These are phyloP conservation scores for Patella depressa DNA, from an alignment of 2,888 invertebrate species.

Conservation along the genomic window DNA sequence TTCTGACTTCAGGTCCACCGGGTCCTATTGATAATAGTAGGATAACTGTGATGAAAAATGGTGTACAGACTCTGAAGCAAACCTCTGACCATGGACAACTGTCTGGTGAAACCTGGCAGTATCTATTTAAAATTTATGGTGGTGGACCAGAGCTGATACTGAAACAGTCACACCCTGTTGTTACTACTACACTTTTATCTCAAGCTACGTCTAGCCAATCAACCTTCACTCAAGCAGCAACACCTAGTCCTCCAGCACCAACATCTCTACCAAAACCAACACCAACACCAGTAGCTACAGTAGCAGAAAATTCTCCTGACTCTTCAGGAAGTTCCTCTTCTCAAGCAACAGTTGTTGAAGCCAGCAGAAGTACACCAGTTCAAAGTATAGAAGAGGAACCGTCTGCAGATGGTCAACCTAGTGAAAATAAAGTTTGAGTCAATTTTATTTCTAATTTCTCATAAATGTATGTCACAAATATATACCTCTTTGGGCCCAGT, in stretches of 20 bases:
- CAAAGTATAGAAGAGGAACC: not conserved
- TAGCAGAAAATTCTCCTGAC: not conserved
- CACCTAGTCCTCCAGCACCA: not conserved
- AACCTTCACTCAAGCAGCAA: not conserved
- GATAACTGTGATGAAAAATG: constrained; percentile 74
- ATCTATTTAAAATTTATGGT: constrained; percentile 87
- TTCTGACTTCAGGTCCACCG: constrained; percentile 79
- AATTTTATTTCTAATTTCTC: too few species aligned
- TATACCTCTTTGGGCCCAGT: too few species aligned
- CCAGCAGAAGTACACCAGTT: not conserved
- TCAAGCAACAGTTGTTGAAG: not conserved
- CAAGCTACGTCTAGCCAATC: not conserved
- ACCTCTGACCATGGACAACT: constrained; percentile 76
- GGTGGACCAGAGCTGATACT: constrained; percentile 86
- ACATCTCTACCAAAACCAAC: not conserved
- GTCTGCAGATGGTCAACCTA: not conserved
- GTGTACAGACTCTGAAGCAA: constrained; percentile 58
- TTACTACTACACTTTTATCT: constrained; percentile 69
- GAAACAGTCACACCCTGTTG: constrained; percentile 37
- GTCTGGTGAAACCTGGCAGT: constrained; percentile 88
- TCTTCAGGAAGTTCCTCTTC: not conserved
- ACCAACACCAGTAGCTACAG: not conserved
- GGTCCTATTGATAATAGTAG: constrained; percentile 88
- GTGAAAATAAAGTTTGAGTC: too few species aligned
- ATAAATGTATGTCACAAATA: too few species aligned